Percentiles rank a stretch among this genome's conserved stretches.
Evolutionary conservation across 2,797 vertebrate genomes (phyloP).

Genomic region (Lutjanus campechanus): DNA sequence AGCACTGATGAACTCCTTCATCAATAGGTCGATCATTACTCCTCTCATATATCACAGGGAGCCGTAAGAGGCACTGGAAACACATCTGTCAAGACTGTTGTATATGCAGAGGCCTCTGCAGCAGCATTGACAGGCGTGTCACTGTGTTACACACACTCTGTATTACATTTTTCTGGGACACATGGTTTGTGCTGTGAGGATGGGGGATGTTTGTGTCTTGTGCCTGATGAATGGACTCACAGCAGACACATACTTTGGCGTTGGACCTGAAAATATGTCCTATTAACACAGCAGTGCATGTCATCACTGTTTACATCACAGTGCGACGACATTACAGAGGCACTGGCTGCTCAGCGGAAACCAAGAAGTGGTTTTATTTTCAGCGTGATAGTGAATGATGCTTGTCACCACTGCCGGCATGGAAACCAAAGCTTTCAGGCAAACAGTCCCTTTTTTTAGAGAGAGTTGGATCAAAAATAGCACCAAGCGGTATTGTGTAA

Average conservation of each 20-base stretch:
- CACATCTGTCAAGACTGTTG: constrained; percentile 37
- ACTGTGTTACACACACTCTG: constrained; percentile 2
- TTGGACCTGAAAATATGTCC: constrained; percentile 54
- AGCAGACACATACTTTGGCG: constrained; percentile 43
- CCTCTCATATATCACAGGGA: constrained; percentile 47
- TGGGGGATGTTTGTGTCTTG: constrained; percentile 12
- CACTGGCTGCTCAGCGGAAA: constrained; percentile 40
- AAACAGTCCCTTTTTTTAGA: constrained; percentile 49
- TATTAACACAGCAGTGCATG: constrained; percentile 42
- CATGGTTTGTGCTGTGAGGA: constrained; percentile 13
- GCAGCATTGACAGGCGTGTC: constrained; percentile 30
- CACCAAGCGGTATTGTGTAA: constrained; percentile 81
- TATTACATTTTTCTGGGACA: constrained; percentile 16
- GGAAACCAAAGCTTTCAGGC: constrained; percentile 53
- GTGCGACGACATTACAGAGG: constrained; percentile 16
- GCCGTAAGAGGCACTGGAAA: constrained; percentile 39
- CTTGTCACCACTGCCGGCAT: constrained; percentile 43
- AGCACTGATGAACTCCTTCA: constrained; percentile 58
- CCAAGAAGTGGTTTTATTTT: constrained; percentile 48
- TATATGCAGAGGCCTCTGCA: constrained; percentile 19
- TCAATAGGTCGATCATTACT: constrained; percentile 57
- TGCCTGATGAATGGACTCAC: constrained; percentile 57
- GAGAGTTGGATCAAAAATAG: constrained; percentile 81
- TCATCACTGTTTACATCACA: constrained; percentile 47
- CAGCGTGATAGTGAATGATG: constrained; percentile 51